These are phyloP conservation scores for Tinamus guttatus DNA, from an alignment of 2,113 vertebrate species.

Conservation along the genomic window DNA sequence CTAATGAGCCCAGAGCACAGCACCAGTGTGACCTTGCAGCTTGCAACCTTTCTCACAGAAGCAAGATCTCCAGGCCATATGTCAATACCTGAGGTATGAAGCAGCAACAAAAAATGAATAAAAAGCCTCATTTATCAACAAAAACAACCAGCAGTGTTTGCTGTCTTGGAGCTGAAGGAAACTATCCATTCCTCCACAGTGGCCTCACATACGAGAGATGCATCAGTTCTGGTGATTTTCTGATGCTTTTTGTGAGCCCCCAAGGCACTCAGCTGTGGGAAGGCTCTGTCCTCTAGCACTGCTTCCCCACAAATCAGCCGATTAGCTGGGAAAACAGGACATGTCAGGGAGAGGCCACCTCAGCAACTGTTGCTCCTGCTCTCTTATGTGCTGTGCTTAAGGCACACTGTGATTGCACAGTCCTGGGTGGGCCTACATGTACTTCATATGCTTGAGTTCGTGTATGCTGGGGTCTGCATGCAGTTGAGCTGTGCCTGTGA, in stretches of 20 bases:
- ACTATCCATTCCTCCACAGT: fast-evolving
- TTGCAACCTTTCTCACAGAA: not conserved
- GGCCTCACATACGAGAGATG: fast-evolving
- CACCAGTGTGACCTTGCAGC: not conserved
- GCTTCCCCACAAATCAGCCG: not conserved
- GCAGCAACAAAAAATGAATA: not conserved
- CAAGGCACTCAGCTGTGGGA: not conserved
- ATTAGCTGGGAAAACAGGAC: not conserved
- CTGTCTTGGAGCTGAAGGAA: fast-evolving
- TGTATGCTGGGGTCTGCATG: not conserved
- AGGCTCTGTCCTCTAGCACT: fast-evolving
- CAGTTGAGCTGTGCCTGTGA: not conserved
- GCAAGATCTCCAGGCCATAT: not conserved
- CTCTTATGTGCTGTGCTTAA: not conserved
- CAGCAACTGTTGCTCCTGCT: not conserved
- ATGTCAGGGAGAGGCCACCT: not conserved
- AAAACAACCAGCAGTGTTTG: not conserved
- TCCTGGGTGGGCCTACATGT: fast-evolving
- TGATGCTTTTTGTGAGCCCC: not conserved
- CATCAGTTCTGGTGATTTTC: not conserved
- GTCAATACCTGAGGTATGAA: not conserved
- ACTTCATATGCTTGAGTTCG: not conserved
- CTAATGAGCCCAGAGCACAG: not conserved
- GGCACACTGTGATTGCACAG: not conserved
- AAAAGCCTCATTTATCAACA: not conserved